Evolutionary conservation across 2,113 vertebrate genomes (phyloP), one percentile per base, ranked within the genome.

Genomic region (Ictalurus punctatus): DNA sequence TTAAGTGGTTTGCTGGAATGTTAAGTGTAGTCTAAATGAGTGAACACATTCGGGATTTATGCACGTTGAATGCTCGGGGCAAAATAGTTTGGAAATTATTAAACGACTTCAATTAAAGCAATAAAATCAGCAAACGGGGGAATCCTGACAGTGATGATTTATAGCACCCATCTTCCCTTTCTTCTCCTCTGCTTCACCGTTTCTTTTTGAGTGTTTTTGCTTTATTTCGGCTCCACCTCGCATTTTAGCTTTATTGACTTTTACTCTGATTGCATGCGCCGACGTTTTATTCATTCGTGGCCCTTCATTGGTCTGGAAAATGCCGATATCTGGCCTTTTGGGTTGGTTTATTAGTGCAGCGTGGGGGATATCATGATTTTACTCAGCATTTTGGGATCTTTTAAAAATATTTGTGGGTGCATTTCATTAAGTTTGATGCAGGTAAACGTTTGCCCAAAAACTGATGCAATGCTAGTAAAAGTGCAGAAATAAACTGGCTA

Each of bases 51-150:
- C 6, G 17, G 71, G 83, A 90, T 89, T 90, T 87, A 90, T 90
- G 82, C 79, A 87, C 48, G 30, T 65, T 54, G 56, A 81, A 61
- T 56, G 81, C 91, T 90, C 34, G 37, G 40, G 87, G 87, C 84
- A 58, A 89, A 91, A 88, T 86, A 86, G 89, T 91, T 90, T 82
- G 84, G 88, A 88, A 90, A 91, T 91, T 87, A 91, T 91, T 91
- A 91, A 91, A 91, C 82, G 25, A 80, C 63, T 84, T 84, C 89
- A 89, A 88, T 91, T 91, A 91, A 91, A 91, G 89, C 84, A 88
- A 84, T 92, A 88, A 89, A 90, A 87, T 25, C 8, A 25, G 83
- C 56, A 88, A 86, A 84, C 44, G 4, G 85, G 83, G 58, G 37
- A 48, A 58, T 69, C 74, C 86, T 76, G 79, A 52, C 59, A 27